These are phyloP conservation scores for Nephotettix cincticeps DNA, from an alignment of 1,140 invertebrate genomes.

Conservation along the genomic window DNA sequence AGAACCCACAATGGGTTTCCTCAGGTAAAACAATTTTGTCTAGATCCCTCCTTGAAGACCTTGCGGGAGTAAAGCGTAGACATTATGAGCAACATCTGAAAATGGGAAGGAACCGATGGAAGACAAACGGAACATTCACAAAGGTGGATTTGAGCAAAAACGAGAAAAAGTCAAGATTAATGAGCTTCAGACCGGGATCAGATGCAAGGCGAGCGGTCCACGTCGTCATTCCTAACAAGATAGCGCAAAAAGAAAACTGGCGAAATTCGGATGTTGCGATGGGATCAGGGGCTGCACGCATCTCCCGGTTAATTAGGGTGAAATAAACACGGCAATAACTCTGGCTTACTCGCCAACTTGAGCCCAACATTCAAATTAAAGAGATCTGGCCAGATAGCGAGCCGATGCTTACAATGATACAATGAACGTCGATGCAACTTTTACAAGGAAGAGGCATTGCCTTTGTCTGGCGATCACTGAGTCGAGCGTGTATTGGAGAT, in stretches of 20 bases:
- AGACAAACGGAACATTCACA: conserved; percentile 1
- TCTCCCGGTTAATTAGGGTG: not conserved
- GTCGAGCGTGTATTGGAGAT: no score
- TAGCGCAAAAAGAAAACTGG: not conserved
- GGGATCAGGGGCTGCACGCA: conserved; percentile 2
- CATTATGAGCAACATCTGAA: no score
- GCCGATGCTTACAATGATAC: no score
- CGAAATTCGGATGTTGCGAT: not conserved
- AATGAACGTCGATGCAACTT: no score
- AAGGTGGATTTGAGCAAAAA: not conserved
- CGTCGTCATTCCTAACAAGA: conserved; percentile 3
- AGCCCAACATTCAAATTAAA: conserved; percentile 2
- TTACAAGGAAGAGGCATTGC: no score
- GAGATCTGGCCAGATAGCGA: not conserved
- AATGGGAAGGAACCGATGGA: not conserved
- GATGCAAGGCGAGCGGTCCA: not conserved
- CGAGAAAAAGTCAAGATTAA: not conserved
- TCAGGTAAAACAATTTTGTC: no score
- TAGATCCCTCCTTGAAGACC: no score
- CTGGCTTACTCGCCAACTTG: not conserved
- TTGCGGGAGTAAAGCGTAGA: no score
- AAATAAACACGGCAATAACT: not conserved
- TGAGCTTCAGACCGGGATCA: not conserved
- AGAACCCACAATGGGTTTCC: no score
- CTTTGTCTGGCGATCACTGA: no score